Base-by-base conservation (phyloP, 2,888 invertebrate species). In the Pyrrhosoma nymphula region DNA sequence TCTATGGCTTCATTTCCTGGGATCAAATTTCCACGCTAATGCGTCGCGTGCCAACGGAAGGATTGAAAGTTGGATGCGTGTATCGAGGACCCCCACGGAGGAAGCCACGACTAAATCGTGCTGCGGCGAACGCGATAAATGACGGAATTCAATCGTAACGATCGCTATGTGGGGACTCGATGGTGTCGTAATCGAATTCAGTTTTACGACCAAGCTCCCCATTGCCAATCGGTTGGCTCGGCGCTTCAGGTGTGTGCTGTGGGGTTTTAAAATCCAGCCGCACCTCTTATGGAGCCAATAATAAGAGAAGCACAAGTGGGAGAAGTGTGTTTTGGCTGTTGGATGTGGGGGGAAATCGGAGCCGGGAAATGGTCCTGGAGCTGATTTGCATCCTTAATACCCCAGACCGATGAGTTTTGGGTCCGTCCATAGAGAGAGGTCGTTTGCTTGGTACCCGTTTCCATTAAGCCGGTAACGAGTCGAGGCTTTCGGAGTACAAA, bases 301-400 rank as follows among this genome's bases (percentile, higher is more conserved):
- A 69, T 69, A 69, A 69, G 69, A 69, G 69, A 4, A 23, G n/a
- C 6, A 26, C 6, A 3, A 10, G 69, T 1, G 26, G n/a, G 69
- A n/a, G 69, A 47, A 8, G 8, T 47, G 47, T 8, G 47, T 47
- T 47, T 47, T 8, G 47, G 69, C 26, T 8, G n/a, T 2, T n/a
- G 3, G 69, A 26, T 69, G 69, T 26, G 69, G 69, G 69, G 26
- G n/a, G 69, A 8, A 26, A 26, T n/a, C 8, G n/a, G 26, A 23
- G 69, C 69, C 26, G 69, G 47, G 47, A n/a, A 69, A 69, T 26
- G 23, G 26, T 10, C 69, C 69, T 6, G 69, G n/a, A 12, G n/a
- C 69, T 69, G 69, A 69, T 69, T 69, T 69, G 69, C 69, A 69
- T 69, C 26, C 69, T 69, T 69, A 69, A 69, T 69, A 69, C 69